Percentiles rank a stretch among this genome's conserved stretches.
Evolutionary conservation across 2,888 invertebrate genomes (phyloP).

Genomic region (Hyles lineata): DNA sequence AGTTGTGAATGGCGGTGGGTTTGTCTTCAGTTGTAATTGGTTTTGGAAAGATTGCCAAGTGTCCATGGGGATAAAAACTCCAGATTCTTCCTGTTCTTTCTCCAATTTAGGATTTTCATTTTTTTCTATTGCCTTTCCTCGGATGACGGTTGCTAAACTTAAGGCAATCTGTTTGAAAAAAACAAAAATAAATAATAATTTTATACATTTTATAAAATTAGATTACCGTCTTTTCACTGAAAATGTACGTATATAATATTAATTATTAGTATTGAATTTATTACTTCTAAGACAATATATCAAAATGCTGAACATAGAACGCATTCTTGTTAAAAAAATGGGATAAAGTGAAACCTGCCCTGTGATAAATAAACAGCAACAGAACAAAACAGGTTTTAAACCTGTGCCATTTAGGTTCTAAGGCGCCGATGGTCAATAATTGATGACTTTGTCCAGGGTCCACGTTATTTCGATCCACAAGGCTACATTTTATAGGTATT

Average conservation of each 20-base stretch:
- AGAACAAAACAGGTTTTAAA: neutral
- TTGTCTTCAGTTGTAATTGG: conserved; percentile 32
- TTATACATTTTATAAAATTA: neutral
- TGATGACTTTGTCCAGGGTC: neutral
- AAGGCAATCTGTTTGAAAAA: neutral
- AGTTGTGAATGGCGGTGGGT: conserved; percentile 31
- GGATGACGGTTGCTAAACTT: neutral
- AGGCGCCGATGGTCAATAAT: neutral
- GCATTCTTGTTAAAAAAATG: neutral
- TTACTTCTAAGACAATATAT: too few species aligned
- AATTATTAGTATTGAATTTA: too few species aligned
- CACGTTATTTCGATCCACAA: neutral
- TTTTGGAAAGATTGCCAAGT: conserved; percentile 31
- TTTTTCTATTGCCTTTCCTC: neutral
- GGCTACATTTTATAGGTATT: too few species aligned
- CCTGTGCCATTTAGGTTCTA: neutral
- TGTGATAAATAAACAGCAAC: neutral
- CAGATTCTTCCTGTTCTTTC: neutral
- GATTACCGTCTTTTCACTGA: too few species aligned
- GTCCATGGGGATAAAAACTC: conserved; percentile 6
- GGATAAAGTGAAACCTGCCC: neutral
- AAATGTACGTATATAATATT: too few species aligned
- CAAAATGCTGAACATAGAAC: too few species aligned
- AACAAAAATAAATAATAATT: neutral
- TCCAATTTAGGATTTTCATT: neutral